These are phyloP conservation scores for Sterna hirundo DNA, from an alignment of 2,113 vertebrate genomes.

Conservation along the genomic window DNA sequence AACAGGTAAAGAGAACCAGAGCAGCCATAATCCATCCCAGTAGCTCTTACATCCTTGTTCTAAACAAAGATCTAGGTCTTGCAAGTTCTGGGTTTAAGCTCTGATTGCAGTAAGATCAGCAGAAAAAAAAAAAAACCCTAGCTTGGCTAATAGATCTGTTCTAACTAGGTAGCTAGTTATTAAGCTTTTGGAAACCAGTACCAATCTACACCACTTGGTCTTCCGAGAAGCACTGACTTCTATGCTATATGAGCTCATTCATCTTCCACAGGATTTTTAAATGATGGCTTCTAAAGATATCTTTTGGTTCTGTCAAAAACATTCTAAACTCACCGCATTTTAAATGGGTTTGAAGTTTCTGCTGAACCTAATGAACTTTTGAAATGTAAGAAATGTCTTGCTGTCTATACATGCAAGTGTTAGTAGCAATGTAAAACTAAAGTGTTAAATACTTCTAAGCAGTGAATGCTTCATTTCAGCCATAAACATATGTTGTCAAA, in stretches of 20 bases:
- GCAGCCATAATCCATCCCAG: not conserved
- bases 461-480: constrained; percentile 65
- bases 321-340: not conserved
- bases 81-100: not conserved
- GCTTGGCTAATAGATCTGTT: not conserved
- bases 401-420: not conserved
- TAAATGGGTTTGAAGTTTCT: constrained; percentile 20
- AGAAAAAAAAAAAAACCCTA: not conserved
- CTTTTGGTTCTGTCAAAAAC: constrained; percentile 10
- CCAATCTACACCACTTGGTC: not conserved
- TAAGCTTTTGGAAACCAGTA: not conserved
- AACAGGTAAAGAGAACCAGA: not conserved
- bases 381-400: not conserved
- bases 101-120: not conserved
- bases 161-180: not conserved
- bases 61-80: not conserved
- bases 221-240: not conserved
- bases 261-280: constrained; percentile 1
- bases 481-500: constrained; percentile 60
- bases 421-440: constrained; percentile 8
- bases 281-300: not conserved
- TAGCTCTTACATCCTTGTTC: not conserved
- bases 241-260: not conserved
- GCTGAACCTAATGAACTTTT: not conserved
- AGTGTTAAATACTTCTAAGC: constrained; percentile 29